A percentile compares a stretch with the other conserved stretches of the same genome.
Conservation (phyloP, 1,140 invertebrate genomes). For the Macrotrachela quadricornifera region DNA sequence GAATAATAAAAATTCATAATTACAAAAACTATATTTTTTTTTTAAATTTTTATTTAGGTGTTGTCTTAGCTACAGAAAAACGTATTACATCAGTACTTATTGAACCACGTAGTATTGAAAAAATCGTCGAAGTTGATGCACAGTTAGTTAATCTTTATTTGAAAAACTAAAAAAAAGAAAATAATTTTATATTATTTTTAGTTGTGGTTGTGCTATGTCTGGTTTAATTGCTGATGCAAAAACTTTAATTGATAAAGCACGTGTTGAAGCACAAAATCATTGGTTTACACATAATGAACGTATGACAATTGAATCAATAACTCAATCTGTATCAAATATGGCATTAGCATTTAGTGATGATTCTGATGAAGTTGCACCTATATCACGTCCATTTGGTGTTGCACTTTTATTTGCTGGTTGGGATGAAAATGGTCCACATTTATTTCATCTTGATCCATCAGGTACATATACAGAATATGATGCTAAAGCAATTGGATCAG, state of each 20-base stretch:
- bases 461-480: slow-evolving; percentile 87
- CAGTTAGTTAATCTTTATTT: slow-evolving; percentile 51
- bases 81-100: slow-evolving; percentile 85
- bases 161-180: not conserved
- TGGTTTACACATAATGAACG: slow-evolving; percentile 91
- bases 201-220: slow-evolving; percentile 67
- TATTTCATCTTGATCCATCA: slow-evolving; percentile 93
- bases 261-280: slow-evolving; percentile 80
- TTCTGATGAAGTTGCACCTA: slow-evolving; percentile 74
- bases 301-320: slow-evolving; percentile 87
- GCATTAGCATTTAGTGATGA: slow-evolving; percentile 96
- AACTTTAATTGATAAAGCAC: slow-evolving; percentile 74
- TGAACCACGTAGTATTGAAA: slow-evolving; percentile 85
- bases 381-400: slow-evolving; percentile 90
- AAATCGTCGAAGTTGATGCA: slow-evolving; percentile 68
- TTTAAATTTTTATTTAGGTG: slow-evolving; percentile 36
- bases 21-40: no score
- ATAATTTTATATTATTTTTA: not conserved
- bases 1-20: no score
- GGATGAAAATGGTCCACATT: slow-evolving; percentile 36
- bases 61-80: slow-evolving; percentile 90
- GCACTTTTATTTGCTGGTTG: slow-evolving; percentile 46
- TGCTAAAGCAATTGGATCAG: slow-evolving; percentile 96
- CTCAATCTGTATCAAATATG: slow-evolving; percentile 88
- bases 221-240: slow-evolving; percentile 92